These are phyloP conservation scores for Rhynchophorus ferrugineus DNA, from an alignment of 1,140 invertebrate genomes.

Conservation along the genomic window DNA sequence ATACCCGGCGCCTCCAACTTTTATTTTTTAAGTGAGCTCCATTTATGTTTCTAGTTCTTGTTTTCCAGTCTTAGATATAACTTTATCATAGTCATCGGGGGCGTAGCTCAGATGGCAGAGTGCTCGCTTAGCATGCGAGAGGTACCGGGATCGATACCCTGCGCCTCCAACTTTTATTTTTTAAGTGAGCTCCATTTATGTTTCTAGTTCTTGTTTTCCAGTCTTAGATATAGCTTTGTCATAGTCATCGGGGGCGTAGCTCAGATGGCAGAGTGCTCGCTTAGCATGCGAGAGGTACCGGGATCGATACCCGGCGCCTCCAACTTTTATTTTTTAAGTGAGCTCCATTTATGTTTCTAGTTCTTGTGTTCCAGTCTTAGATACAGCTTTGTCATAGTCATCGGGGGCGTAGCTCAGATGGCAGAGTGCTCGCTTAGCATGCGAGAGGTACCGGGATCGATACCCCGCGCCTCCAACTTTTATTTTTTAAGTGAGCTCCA, in stretches of 20 bases:
- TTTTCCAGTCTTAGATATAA: no score
- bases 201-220: no score
- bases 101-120: conserved; percentile 39
- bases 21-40: no score
- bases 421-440: conserved; percentile 39
- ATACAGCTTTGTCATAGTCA: no score
- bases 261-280: conserved; percentile 39
- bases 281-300: conserved; percentile 40
- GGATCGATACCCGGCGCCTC: conserved; percentile 38
- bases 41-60: no score
- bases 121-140: conserved; percentile 39
- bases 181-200: no score
- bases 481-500: no score
- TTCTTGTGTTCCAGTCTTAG: no score
- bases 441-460: conserved; percentile 39
- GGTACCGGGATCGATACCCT: conserved; percentile 39
- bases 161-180: conserved; percentile 36
- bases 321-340: no score
- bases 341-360: no score
- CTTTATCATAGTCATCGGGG: no score
- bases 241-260: conserved; percentile 38
- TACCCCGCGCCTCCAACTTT: conserved; percentile 36
- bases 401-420: conserved; percentile 39
- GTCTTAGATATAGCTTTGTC: no score
- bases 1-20: conserved; percentile 38